Base-by-base conservation (phyloP, 1,140 invertebrate species). In the Mamestra configurata region DNA sequence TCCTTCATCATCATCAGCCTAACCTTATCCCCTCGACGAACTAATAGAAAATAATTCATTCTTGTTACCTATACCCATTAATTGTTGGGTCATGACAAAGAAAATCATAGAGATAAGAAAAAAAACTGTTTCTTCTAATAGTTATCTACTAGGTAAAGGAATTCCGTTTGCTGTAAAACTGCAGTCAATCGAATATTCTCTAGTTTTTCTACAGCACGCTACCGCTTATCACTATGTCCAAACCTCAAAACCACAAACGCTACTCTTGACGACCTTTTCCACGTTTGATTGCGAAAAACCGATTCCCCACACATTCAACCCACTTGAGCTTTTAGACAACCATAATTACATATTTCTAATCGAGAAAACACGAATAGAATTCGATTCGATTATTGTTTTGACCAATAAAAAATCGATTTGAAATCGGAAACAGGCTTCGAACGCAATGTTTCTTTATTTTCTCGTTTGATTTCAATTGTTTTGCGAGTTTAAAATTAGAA, bases 401-500 rank as follows among this genome's bases (percentile, higher is more conserved):
- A 49, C 2, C 22, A 40, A 43, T 31, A 22, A 40, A 37, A 64
- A 64, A 66, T 66, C 40, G 40, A 70, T 70, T 70, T 35, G 0
- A 24, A 70, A 27, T 27, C 40, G 11, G 13, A 49, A 46, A 24
- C 59, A 70, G 22, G 49, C n/a, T 70, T 49, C 11, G 40, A 13
- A 37, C 22, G 40, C 66, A 46, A 27, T 70, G 24, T 13, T 22
- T 22, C 11, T 66, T 40, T 59, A 35, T 31, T 7, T 11, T 64
- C 8, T 64, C 15, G 8, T 70, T 70, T 40, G 1, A 70, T 70
- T 46, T 46, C 64, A 70, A 49, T 70, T 70, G 66, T 70, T 70
- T 70, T 27, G 40, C 40, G 37, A 11, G 27, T n/a, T 49, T 1
- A 22, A 46, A 70, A 27, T 46, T 24, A 11, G 59, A 37, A 64